Evolutionary conservation across 2,888 invertebrate species (phyloP), one percentile per base, ranked within the genome.

Genomic region (Apeira syringaria): DNA sequence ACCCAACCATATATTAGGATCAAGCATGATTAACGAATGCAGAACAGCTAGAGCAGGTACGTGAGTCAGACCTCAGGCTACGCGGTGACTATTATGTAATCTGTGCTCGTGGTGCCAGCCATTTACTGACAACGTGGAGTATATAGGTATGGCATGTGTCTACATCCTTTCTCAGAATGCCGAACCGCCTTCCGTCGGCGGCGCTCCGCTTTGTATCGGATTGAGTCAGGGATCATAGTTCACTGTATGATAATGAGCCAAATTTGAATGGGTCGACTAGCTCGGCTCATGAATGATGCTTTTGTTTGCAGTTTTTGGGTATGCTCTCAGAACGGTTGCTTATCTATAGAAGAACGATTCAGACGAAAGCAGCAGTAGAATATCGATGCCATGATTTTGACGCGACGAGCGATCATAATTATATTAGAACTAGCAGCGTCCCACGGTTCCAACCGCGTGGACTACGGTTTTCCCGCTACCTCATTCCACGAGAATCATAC

Each of bases 111-210:
- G 10, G 29, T 26, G 20, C 39, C 45, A 32, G 34, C 15, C 26
- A 48, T 4, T 47, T 47, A 26, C 29, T 51, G 52, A 48, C 37
- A 49, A 51, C 12, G 12, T 15, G n/a, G 18, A 8, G n/a, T n/a
- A n/a, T n/a, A n/a, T n/a, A n/a, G n/a, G n/a, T n/a, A n/a, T n/a
- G n/a, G 20, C 7, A 5, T 22, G 35, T 38, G 34, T 15, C 35
- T 53, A 58, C 66, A 56, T 68, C 64, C 61, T 53, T 68, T 68
- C 64, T 53, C 48, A 52, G 71, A 67, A 52, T 34, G 30, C 33
- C 22, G 31, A 26, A 47, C 41, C 34, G 46, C 47, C 42, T 33
- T 43, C 44, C 43, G 45, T 29, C 31, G 44, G 50, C 33, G 15
- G 18, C 24, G 20, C 38, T 30, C 38, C 45, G 45, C 39, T 31